A percentile compares a stretch with the other conserved stretches of the same genome.
Conservation (phyloP, 1,140 invertebrate genomes). For the Bombus impatiens region DNA sequence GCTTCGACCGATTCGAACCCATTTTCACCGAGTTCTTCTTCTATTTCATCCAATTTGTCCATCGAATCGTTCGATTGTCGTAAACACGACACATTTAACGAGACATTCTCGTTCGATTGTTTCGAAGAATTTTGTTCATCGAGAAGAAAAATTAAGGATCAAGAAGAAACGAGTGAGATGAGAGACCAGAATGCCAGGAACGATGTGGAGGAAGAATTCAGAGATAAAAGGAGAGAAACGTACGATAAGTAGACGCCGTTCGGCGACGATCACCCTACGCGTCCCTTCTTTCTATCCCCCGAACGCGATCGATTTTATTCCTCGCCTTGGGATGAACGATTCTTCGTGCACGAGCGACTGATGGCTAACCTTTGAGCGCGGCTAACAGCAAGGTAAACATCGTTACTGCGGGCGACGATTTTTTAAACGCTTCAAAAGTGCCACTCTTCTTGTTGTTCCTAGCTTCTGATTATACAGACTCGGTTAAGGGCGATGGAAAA, state of each 20-base stretch:
- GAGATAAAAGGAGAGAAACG: not conserved
- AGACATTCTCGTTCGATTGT: not conserved
- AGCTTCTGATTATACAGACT: too few species aligned
- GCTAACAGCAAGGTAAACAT: slow-evolving; percentile 22
- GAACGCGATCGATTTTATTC: slow-evolving; percentile 48
- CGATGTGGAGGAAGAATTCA: too few species aligned
- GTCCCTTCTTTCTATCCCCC: slow-evolving; percentile 16
- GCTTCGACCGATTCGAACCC: not conserved
- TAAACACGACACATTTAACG: not conserved
- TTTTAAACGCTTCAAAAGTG: not conserved
- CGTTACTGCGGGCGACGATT: not conserved
- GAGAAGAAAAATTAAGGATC: not conserved
- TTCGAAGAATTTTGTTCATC: not conserved
- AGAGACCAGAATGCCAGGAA: not conserved
- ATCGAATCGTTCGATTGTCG: not conserved
- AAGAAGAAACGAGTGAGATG: slow-evolving; percentile 5
- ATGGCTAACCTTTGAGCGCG: slow-evolving; percentile 35
- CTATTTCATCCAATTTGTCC: too few species aligned
- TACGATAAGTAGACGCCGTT: slow-evolving; percentile 26
- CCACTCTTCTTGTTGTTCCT: not conserved
- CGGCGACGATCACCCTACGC: not conserved
- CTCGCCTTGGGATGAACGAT: slow-evolving; percentile 39
- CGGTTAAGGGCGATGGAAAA: too few species aligned
- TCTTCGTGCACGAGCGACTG: slow-evolving; percentile 2
- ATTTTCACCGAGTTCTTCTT: not conserved